Percentiles rank a stretch among this genome's conserved stretches.
Conservation (phyloP, 2,797 vertebrate species). For the Tokudaia tokunoshimensis region DNA sequence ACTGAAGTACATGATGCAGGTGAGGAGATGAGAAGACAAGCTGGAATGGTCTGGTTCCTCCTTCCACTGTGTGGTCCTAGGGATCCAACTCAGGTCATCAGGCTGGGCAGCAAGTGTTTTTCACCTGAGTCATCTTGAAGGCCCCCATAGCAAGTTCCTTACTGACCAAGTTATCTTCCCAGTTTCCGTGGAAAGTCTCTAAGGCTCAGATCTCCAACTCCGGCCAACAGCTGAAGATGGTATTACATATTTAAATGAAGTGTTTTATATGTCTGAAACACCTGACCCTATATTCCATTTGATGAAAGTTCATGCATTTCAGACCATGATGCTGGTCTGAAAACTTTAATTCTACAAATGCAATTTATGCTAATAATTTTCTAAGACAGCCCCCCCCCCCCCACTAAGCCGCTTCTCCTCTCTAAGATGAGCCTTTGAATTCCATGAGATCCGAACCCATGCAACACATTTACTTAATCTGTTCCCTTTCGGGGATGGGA, state of each 20-base stretch:
- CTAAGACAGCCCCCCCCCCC: not conserved
- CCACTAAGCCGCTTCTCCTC: not conserved
- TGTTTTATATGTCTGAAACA: conserved; percentile 35
- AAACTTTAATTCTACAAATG: not conserved
- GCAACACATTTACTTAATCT: not conserved
- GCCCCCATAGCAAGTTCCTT: not conserved
- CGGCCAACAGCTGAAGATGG: not conserved
- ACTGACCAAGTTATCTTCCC: not conserved
- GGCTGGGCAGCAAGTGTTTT: not conserved
- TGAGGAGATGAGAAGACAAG: not conserved
- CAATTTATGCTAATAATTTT: not conserved
- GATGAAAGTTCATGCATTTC: not conserved
- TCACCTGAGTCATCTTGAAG: not conserved
- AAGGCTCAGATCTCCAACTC: not conserved
- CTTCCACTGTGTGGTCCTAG: not conserved
- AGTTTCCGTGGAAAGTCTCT: not conserved
- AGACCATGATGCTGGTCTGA: not conserved
- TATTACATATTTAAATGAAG: not conserved
- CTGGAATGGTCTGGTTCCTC: not conserved
- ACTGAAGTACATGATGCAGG: no score
- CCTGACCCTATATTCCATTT: not conserved
- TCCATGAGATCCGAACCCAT: not conserved
- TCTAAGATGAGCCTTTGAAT: conserved; percentile 10
- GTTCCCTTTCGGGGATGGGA: not conserved
- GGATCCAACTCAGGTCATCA: no score